A percentile compares a stretch with the other conserved stretches of the same genome.
These are phyloP conservation scores for Leptopilina boulardi DNA, from an alignment of 1,140 invertebrate genomes.

Conservation along the genomic window DNA sequence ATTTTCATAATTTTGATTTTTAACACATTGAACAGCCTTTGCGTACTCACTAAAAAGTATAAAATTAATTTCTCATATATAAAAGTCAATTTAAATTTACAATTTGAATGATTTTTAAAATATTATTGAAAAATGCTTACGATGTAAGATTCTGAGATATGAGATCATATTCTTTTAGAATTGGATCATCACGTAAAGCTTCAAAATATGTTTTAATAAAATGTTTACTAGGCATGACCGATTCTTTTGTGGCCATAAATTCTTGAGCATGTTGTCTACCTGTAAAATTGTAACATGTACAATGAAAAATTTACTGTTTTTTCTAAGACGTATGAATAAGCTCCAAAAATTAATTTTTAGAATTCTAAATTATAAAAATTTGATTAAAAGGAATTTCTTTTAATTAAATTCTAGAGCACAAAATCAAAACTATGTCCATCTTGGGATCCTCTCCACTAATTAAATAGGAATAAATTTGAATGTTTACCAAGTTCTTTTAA, in stretches of 20 bases:
- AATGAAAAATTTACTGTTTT: not conserved
- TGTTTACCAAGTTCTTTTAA: slow-evolving; percentile 86
- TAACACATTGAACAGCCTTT: slow-evolving; percentile 76
- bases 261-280: slow-evolving; percentile 84
- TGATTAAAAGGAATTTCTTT: not conserved
- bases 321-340: not conserved
- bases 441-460: no score
- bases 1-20: slow-evolving; percentile 84
- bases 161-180: slow-evolving; percentile 71
- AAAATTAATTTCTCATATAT: slow-evolving; percentile 27
- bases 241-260: slow-evolving; percentile 81
- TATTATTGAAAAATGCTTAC: no score
- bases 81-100: not conserved
- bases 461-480: slow-evolving; percentile 23
- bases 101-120: no score
- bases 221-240: slow-evolving; percentile 87
- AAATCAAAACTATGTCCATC: no score
- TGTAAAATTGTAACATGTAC: slow-evolving; percentile 58
- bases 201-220: slow-evolving; percentile 91
- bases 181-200: slow-evolving; percentile 90
- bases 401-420: no score
- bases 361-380: not conserved
- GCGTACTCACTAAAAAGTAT: slow-evolving; percentile 53
- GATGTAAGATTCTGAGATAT: slow-evolving; percentile 52
- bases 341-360: not conserved